Percentiles rank a stretch among this genome's conserved stretches.
Conservation (phyloP, 2,113 vertebrate genomes). For the Addax nasomaculatus region DNA sequence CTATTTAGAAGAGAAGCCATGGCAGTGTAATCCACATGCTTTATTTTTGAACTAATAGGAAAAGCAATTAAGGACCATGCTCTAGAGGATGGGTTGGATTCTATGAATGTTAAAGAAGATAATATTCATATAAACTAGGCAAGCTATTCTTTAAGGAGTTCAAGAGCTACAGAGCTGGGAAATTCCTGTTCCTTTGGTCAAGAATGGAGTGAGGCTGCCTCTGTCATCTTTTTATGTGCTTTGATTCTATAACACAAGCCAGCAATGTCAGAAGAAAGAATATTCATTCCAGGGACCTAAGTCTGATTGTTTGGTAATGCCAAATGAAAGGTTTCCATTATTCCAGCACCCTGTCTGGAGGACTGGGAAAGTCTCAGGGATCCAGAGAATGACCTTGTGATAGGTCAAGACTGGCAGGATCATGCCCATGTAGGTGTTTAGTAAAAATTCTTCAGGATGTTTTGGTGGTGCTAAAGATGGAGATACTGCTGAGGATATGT, state of each 20-base stretch:
- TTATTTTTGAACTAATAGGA: constrained; percentile 51
- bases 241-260: neutral
- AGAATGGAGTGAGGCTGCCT: neutral
- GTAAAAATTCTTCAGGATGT: neutral
- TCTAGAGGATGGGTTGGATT: neutral
- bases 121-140: neutral
- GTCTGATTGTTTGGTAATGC: neutral
- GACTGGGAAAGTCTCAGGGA: neutral
- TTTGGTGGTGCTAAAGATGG: neutral
- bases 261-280: neutral
- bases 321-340: neutral
- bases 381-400: neutral
- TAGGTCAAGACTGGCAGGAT: neutral
- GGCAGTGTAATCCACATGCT: neutral
- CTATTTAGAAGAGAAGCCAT: constrained; percentile 56
- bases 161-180: neutral
- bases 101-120: neutral
- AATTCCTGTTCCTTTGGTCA: neutral
- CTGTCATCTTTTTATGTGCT: neutral
- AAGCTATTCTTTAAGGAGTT: neutral
- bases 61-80: constrained; percentile 15
- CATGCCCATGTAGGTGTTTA: neutral
- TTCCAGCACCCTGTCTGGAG: neutral
- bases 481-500: neutral
- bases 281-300: neutral